phyloP scores from a whole-genome alignment of 2,888 invertebrate genomes.

The Biston betularia region DNA sequence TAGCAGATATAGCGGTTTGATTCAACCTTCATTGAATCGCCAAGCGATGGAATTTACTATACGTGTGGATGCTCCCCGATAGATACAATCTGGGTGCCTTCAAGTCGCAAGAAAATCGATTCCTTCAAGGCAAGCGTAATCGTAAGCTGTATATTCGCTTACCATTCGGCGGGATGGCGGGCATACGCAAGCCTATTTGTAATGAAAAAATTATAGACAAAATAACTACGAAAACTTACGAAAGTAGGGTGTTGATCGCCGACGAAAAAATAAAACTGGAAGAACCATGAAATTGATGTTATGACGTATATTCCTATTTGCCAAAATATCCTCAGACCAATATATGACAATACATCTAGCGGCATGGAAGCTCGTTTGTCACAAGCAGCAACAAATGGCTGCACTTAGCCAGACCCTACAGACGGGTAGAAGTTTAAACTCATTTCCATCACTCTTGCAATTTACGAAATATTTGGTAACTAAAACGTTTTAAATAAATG shows the following conservation, averaged over 20 bases:
- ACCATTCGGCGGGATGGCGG: too few relatives aligned
- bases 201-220: neutral
- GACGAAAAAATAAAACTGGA: neutral
- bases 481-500: too few relatives aligned
- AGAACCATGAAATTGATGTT: slow-evolving; percentile 8
- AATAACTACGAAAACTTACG: neutral
- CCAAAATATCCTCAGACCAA: slow-evolving; percentile 26
- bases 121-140: too few relatives aligned
- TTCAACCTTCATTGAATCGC: too few relatives aligned
- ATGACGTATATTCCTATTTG: slow-evolving; percentile 13
- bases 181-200: neutral
- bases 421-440: slow-evolving; percentile 53
- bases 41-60: too few relatives aligned
- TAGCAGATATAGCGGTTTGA: too few relatives aligned
- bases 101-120: too few relatives aligned
- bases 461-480: too few relatives aligned
- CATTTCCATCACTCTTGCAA: slow-evolving; percentile 43
- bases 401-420: slow-evolving; percentile 53
- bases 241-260: neutral
- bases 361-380: slow-evolving; percentile 49
- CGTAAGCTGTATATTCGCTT: too few relatives aligned
- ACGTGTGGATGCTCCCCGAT: too few relatives aligned
- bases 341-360: slow-evolving; percentile 49
- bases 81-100: too few relatives aligned
- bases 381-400: slow-evolving; percentile 52